Percentiles rank a stretch among this genome's conserved stretches.
Evolutionary conservation across 2,797 vertebrate genomes (phyloP).

Genomic region (Squalus acanthias): DNA sequence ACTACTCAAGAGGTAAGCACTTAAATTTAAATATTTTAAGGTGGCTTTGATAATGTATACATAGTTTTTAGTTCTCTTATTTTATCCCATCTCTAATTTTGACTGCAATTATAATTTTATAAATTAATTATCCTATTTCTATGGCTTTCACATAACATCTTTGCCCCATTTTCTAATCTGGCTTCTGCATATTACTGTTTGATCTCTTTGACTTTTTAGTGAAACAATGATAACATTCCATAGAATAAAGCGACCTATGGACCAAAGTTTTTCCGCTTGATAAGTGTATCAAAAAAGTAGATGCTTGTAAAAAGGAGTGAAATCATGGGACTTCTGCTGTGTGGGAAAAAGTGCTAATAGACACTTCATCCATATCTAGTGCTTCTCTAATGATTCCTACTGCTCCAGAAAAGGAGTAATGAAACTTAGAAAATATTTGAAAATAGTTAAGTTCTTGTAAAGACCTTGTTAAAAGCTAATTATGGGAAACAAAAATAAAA

Average conservation of each 20-base stretch:
- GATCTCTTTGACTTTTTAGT: not conserved
- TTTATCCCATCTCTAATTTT: not conserved
- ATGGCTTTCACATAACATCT: not conserved
- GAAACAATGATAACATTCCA: not conserved
- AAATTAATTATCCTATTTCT: not conserved
- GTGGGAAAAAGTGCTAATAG: not conserved
- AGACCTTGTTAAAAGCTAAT: too few species aligned
- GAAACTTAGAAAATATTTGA: too few species aligned
- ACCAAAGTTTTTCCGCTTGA: not conserved
- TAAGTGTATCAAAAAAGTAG: too few species aligned
- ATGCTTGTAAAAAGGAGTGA: not conserved
- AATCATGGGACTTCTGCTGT: not conserved
- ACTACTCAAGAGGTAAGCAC: conserved; percentile 65
- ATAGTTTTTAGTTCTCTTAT: not conserved
- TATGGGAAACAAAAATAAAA: too few species aligned
- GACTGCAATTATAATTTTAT: not conserved
- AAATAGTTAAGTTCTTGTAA: too few species aligned
- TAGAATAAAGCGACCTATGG: not conserved
- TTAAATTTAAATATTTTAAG: not conserved
- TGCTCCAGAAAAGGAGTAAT: not conserved
- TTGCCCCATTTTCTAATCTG: not conserved
- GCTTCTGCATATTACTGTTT: not conserved
- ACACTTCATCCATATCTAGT: not conserved
- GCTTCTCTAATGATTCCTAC: not conserved
- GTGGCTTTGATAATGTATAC: not conserved